These are phyloP conservation scores for Ailurus styani DNA, from an alignment of 2,113 vertebrate genomes.

Conservation along the genomic window DNA sequence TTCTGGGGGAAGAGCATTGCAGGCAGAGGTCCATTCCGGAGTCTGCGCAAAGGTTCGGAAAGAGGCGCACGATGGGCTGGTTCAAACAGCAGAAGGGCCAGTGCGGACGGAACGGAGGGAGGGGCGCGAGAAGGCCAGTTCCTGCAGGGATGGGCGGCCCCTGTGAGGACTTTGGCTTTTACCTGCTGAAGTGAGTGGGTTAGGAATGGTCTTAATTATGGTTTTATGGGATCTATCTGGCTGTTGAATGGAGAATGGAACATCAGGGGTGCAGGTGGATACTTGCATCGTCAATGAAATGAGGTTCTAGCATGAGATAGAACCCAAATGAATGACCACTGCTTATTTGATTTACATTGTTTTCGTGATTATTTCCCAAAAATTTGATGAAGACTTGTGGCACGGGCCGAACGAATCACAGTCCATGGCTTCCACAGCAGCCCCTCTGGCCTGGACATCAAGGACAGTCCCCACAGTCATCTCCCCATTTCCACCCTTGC, in stretches of 20 bases:
- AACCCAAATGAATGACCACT: not conserved
- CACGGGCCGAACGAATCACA: not conserved
- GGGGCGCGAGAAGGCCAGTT: not conserved
- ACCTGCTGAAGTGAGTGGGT: not conserved
- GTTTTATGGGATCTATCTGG: not conserved
- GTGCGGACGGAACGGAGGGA: too few species aligned
- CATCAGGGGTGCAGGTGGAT: not conserved
- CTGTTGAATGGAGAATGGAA: not conserved
- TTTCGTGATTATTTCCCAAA: too few species aligned
- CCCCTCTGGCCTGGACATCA: accelerated
- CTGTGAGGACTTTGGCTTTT: not conserved
- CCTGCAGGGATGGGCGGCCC: accelerated
- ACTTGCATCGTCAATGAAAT: accelerated
- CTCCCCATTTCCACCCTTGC: not conserved
- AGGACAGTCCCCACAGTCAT: not conserved
- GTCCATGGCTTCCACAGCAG: not conserved
- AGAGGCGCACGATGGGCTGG: accelerated
- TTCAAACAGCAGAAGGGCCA: not conserved
- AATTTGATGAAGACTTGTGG: not conserved
- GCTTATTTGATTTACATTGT: not conserved
- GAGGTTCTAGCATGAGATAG: accelerated
- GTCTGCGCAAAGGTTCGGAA: not conserved
- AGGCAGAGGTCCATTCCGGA: not conserved
- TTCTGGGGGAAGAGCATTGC: not conserved
- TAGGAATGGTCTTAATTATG: too few species aligned